phyloP scores from a whole-genome alignment of 1,140 invertebrate genomes.

The Orchestia grillus region DNA sequence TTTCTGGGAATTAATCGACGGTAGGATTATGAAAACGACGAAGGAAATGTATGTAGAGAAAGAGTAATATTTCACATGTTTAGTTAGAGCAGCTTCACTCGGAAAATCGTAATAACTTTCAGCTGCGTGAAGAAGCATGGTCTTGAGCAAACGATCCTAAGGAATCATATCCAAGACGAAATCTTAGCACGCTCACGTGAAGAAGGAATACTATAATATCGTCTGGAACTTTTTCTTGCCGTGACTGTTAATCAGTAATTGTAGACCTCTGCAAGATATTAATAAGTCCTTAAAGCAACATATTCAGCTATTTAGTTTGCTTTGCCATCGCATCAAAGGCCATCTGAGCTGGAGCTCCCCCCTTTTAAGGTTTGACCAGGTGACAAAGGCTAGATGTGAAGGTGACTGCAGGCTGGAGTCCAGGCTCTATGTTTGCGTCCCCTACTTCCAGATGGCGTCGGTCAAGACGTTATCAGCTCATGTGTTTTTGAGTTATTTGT shows the following conservation, averaged over 20 bases:
- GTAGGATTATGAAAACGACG: not conserved
- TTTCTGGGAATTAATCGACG: not conserved
- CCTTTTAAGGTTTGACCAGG: not conserved
- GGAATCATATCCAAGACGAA: not conserved
- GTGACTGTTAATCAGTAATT: too few species aligned
- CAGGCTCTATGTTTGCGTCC: not conserved
- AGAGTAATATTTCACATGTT: not conserved
- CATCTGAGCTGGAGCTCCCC: not conserved
- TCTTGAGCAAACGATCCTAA: not conserved
- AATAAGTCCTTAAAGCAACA: not conserved
- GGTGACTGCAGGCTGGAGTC: not conserved
- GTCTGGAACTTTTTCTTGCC: not conserved
- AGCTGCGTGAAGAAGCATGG: not conserved
- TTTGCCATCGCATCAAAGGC: not conserved
- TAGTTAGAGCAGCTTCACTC: not conserved
- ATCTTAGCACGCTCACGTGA: not conserved
- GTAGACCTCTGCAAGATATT: not conserved
- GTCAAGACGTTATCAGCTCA: not conserved
- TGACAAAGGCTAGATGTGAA: not conserved
- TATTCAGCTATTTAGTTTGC: not conserved
- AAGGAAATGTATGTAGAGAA: not conserved
- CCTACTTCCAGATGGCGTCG: not conserved
- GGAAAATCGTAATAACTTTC: not conserved
- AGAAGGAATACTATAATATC: not conserved
- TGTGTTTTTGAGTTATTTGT: too few species aligned